Percentiles rank a stretch among this genome's conserved stretches.
Conservation (phyloP, 2,113 vertebrate species). For the Canis aureus region DNA sequence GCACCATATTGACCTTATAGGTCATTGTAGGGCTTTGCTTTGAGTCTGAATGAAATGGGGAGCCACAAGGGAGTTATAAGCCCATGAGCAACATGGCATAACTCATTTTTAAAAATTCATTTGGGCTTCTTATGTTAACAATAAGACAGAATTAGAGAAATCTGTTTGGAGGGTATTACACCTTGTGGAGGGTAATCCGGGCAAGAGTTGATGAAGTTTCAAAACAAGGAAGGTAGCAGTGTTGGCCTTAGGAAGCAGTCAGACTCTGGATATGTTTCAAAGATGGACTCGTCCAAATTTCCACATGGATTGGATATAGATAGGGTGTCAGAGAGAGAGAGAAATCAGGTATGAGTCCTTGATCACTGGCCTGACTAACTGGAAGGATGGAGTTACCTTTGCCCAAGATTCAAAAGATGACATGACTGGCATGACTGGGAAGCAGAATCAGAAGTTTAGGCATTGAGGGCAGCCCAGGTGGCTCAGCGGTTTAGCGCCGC, state of each 20-base stretch:
- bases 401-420: not conserved
- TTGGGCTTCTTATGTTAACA: not conserved
- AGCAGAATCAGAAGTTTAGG: not conserved
- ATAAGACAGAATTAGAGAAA: not conserved
- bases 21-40: not conserved
- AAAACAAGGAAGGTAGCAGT: not conserved
- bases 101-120: not conserved
- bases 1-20: not conserved
- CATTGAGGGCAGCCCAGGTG: not conserved
- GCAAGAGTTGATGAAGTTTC: not conserved
- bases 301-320: not conserved
- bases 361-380: not conserved
- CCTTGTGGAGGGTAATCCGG: not conserved
- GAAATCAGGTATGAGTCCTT: not conserved
- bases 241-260: not conserved
- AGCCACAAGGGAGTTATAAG: not conserved
- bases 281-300: not conserved
- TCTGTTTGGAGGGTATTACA: accelerated
- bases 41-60: too few relatives aligned
- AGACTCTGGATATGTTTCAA: not conserved
- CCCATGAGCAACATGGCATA: not conserved
- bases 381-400: not conserved
- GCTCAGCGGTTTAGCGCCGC: too few relatives aligned
- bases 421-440: not conserved
- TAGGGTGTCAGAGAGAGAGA: not conserved